Conservation (phyloP, 2,797 vertebrate genomes). For the Emys orbicularis region DNA sequence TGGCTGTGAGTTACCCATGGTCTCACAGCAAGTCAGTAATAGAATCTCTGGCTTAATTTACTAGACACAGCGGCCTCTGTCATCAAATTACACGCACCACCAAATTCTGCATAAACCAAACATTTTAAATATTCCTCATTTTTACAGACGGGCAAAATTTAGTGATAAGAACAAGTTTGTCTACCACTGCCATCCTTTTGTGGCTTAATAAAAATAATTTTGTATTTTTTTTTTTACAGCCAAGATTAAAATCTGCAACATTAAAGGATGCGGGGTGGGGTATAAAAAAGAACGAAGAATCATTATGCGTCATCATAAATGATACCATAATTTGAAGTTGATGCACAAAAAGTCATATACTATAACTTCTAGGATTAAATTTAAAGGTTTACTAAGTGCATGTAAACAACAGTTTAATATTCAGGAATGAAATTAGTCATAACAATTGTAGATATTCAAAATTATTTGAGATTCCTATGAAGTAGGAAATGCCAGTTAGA, state of each 20-base stretch:
- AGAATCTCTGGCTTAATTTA: not conserved
- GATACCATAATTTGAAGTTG: not conserved
- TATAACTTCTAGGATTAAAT: not conserved
- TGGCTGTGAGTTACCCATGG: not conserved
- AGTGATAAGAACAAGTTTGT: not conserved
- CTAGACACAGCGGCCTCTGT: not conserved
- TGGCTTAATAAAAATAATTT: not conserved
- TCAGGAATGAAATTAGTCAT: not conserved
- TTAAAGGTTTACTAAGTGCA: not conserved
- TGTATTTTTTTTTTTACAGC: not conserved
- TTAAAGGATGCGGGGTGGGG: not conserved
- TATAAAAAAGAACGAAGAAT: not conserved
- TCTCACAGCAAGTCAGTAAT: not conserved
- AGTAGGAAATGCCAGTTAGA: not conserved
- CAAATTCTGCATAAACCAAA: not conserved
- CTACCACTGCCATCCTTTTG: not conserved
- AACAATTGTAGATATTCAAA: not conserved
- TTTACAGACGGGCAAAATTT: not conserved
- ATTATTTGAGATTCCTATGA: not conserved
- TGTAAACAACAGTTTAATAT: not conserved
- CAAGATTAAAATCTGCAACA: not conserved
- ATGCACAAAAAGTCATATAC: not conserved
- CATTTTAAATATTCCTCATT: not conserved
- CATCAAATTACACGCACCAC: not conserved
- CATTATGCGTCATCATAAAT: not conserved